phyloP scores from a whole-genome alignment of 1,140 invertebrate species.

The Cepaea nemoralis region DNA sequence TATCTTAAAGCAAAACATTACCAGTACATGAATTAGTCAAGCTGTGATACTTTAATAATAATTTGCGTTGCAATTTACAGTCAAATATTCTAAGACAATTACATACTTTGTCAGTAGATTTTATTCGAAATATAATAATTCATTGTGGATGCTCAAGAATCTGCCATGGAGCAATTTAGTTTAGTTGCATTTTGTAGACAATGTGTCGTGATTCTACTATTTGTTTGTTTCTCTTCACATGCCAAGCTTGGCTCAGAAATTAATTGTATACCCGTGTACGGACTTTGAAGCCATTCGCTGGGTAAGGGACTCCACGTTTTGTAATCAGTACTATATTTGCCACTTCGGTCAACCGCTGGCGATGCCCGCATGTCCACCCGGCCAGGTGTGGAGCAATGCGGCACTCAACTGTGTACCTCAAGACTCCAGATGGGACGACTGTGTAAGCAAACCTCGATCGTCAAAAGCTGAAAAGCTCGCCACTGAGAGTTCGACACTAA shows the following conservation, averaged over 20 bases:
- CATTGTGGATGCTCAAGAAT: not conserved
- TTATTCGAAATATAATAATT: too few species aligned
- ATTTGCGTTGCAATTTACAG: too few species aligned
- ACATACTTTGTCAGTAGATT: too few species aligned
- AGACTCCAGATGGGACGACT: conserved; percentile 50
- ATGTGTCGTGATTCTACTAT: not conserved
- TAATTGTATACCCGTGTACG: conserved; percentile 42
- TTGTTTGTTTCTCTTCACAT: not conserved
- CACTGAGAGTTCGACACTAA: too few species aligned
- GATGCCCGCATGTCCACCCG: conserved; percentile 48
- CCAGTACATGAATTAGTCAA: too few species aligned
- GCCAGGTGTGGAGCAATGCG: conserved; percentile 48
- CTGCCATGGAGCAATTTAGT: not conserved
- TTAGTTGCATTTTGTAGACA: not conserved
- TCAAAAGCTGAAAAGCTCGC: too few species aligned
- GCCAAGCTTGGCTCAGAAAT: not conserved
- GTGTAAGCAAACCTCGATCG: too few species aligned
- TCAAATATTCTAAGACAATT: too few species aligned
- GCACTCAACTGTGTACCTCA: conserved; percentile 52
- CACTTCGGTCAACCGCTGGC: conserved; percentile 49
- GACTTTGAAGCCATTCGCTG: conserved; percentile 44
- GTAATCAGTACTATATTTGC: conserved; percentile 52
- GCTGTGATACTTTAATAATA: too few species aligned
- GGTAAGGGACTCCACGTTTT: conserved; percentile 46
- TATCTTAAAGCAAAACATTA: too few species aligned